Evolutionary conservation across 2,113 vertebrate species (phyloP), one percentile per base, ranked within the genome.

Genomic region (Jacana jacana): DNA sequence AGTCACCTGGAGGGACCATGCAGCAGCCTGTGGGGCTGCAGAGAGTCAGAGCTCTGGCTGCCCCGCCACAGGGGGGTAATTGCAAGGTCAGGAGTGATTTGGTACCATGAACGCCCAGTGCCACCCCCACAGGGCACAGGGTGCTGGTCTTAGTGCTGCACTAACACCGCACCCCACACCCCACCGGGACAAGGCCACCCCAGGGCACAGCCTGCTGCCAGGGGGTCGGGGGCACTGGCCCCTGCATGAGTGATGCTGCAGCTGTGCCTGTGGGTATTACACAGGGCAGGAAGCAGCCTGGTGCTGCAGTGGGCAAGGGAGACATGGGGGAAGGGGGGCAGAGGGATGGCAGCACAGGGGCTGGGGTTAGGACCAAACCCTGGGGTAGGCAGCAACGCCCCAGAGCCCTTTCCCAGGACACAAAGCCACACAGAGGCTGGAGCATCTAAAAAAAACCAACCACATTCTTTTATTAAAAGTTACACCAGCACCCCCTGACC

Each of bases 231-330:
- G 37, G n/a, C 6, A 10, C 14, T 33, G 40, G 22, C 70, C 16
- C 81, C 48, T 0, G 5, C 13, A 6, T 3, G 25, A 48, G 51
- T 1, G 8, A 23, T 9, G 70, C 48, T 39, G 25, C 35, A 15
- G 49, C 69, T 5, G 0, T 33, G 22, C 18, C 39, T 28, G 44
- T 2, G 3, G 35, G n/a, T 17, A 19, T 37, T 5, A 4, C 16
- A 8, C 28, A 16, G 49, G 28, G n/a, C 16, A 6, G 18, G 48
- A 33, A 48, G n/a, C 24, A 27, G 51, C 14, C 8, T 8, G 31
- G 33, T 5, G 25, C 64, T 19, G 30, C 24, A 19, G 24, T 1
- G 3, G 24, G 33, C 16, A 52, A 42, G 33, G 31, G 46, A 30
- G 40, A 30, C 4, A 3, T 6, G 31, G 57, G 17, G 35, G 30